Percentiles rank a stretch among this genome's conserved stretches.
phyloP scores from a whole-genome alignment of 2,888 invertebrate genomes.

The Pterostichus madidus region DNA sequence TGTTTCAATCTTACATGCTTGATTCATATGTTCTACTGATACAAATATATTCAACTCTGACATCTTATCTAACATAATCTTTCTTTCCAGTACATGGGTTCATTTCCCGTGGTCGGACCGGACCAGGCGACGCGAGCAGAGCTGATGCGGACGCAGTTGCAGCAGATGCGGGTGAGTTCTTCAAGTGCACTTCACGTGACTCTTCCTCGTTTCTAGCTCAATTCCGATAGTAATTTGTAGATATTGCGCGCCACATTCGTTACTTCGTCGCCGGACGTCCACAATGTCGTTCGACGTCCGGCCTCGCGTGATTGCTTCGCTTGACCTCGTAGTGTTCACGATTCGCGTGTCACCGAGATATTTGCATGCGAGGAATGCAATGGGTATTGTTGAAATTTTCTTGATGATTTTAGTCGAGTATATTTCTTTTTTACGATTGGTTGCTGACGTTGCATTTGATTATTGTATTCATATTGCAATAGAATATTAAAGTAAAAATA shows the following conservation, averaged over 20 bases:
- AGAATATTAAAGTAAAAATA: too few species aligned
- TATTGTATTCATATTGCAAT: too few species aligned
- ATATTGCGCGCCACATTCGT: too few species aligned
- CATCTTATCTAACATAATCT: background rate
- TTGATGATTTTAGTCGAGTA: too few species aligned
- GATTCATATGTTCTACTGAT: background rate
- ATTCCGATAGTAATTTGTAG: background rate
- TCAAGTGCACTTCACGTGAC: background rate
- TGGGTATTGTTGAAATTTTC: background rate
- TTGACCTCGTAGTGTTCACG: constrained; percentile 36
- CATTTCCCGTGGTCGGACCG: constrained; percentile 86
- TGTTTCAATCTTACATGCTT: background rate
- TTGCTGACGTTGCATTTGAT: too few species aligned
- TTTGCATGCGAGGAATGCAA: constrained; percentile 9
- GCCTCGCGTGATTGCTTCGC: constrained; percentile 1
- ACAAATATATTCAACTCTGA: background rate
- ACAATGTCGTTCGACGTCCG: background rate
- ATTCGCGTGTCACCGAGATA: constrained; percentile 42
- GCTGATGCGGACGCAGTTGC: constrained; percentile 82
- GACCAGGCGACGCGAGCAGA: constrained; percentile 83
- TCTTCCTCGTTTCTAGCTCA: background rate
- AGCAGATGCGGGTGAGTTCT: constrained; percentile 81
- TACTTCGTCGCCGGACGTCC: too few species aligned
- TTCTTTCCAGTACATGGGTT: constrained; percentile 86
- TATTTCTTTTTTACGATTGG: too few species aligned